Percentiles rank a stretch among this genome's conserved stretches.
phyloP scores from a whole-genome alignment of 2,888 invertebrate genomes.

The Drymonia ruficornis region DNA sequence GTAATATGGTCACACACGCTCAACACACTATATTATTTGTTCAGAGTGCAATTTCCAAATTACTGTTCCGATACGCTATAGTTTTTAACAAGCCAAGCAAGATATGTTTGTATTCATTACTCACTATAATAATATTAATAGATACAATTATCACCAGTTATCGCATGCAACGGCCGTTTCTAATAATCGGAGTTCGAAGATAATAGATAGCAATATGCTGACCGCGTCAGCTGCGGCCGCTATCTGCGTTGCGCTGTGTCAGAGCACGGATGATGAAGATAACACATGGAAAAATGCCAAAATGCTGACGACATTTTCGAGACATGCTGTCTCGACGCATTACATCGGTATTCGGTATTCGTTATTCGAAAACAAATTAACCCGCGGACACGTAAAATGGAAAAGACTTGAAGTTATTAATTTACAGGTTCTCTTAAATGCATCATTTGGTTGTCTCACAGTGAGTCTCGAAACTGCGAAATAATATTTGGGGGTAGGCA shows the following conservation, averaged over 20 bases:
- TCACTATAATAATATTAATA: neutral
- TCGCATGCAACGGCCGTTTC: slow-evolving; percentile 5
- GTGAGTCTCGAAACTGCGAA: too few species aligned
- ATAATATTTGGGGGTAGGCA: too few species aligned
- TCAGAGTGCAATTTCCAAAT: too few species aligned
- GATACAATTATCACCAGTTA: neutral
- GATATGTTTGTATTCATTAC: too few species aligned
- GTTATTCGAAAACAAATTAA: slow-evolving; percentile 17
- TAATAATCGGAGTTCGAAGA: slow-evolving; percentile 14
- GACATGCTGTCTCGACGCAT: slow-evolving; percentile 56
- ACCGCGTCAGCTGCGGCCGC: slow-evolving; percentile 9
- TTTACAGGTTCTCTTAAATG: too few species aligned
- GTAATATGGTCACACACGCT: neutral
- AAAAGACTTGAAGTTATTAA: too few species aligned
- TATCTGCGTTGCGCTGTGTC: slow-evolving; percentile 11
- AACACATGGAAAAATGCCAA: slow-evolving; percentile 58
- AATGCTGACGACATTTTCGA: slow-evolving; percentile 47
- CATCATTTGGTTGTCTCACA: too few species aligned
- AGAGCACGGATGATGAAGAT: slow-evolving; percentile 11
- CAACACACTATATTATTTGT: neutral
- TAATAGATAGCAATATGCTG: slow-evolving; percentile 14
- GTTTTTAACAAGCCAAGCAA: too few species aligned
- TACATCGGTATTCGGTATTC: slow-evolving; percentile 31
- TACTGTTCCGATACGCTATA: too few species aligned
- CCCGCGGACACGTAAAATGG: neutral